Evolutionary conservation across 2,888 invertebrate genomes (phyloP).

Genomic region (Calliphora vomitoria): DNA sequence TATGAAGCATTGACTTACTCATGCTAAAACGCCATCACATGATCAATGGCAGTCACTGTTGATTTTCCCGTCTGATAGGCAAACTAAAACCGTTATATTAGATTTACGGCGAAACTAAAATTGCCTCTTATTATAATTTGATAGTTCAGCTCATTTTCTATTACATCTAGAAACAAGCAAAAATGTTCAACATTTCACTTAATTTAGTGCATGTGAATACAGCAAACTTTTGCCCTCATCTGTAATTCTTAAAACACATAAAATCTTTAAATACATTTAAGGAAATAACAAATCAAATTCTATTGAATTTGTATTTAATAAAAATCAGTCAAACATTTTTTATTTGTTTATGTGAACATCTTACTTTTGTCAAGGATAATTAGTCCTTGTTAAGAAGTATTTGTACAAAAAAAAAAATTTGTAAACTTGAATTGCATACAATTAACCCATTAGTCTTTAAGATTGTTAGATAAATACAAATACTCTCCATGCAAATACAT

Average conservation of each 20-base stretch:
- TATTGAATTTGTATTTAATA: background rate
- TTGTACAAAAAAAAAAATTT: background rate
- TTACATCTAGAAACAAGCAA: too few relatives aligned
- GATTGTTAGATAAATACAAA: constrained; percentile 70
- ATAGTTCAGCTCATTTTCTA: too few relatives aligned
- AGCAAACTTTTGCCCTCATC: background rate
- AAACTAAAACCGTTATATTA: too few relatives aligned
- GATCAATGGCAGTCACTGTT: too few relatives aligned
- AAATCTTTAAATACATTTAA: background rate
- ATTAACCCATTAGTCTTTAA: constrained; percentile 73
- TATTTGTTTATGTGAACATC: background rate
- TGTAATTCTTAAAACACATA: background rate
- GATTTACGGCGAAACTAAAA: too few relatives aligned
- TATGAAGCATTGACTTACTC: too few relatives aligned
- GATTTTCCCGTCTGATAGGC: too few relatives aligned
- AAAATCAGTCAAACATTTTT: background rate
- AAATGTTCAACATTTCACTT: too few relatives aligned
- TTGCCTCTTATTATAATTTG: too few relatives aligned
- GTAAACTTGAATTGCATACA: constrained; percentile 62
- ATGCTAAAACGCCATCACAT: too few relatives aligned
- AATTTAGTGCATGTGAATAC: too few relatives aligned
- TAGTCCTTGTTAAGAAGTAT: constrained; percentile 48
- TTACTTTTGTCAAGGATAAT: constrained; percentile 60
- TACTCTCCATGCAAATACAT: background rate
- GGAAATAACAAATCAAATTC: background rate